A percentile compares a stretch with the other conserved stretches of the same genome.
phyloP scores from a whole-genome alignment of 2,113 vertebrate genomes.

The Pholis gunnellus region DNA sequence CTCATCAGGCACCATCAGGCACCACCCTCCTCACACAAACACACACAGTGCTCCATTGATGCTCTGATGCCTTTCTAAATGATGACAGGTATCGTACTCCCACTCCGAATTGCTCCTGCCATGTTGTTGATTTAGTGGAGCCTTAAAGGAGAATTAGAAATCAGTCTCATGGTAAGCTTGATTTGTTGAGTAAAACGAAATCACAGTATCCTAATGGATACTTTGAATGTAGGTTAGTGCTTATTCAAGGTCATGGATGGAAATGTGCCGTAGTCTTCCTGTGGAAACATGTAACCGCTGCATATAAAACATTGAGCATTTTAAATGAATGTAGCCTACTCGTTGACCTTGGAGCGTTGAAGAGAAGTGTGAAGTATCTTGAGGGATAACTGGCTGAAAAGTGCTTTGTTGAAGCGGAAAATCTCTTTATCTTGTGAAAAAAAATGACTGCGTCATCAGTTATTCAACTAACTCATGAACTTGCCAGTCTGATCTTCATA shows the following conservation, averaged over 20 bases:
- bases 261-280: slow-evolving; percentile 3
- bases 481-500: neutral
- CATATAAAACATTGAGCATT: neutral
- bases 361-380: neutral
- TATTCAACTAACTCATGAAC: neutral
- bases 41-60: slow-evolving; percentile 39
- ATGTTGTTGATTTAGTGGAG: slow-evolving; percentile 67
- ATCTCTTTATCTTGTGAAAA: neutral
- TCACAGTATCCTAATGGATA: slow-evolving; percentile 30
- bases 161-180: slow-evolving; percentile 18
- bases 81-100: slow-evolving; percentile 44
- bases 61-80: slow-evolving; percentile 64
- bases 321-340: neutral
- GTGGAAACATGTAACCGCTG: neutral
- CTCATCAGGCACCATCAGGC: slow-evolving; percentile 63
- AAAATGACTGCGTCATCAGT: neutral
- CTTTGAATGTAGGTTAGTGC: slow-evolving; percentile 5
- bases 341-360: neutral
- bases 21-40: slow-evolving; percentile 17
- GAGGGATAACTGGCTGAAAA: neutral
- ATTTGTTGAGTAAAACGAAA: slow-evolving; percentile 67
- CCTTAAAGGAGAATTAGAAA: slow-evolving; percentile 53
- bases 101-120: slow-evolving; percentile 55
- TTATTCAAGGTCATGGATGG: slow-evolving; percentile 43
- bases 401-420: neutral